Evolutionary conservation across 2,113 vertebrate genomes (phyloP).

Genomic region (Actenoides hombroni): DNA sequence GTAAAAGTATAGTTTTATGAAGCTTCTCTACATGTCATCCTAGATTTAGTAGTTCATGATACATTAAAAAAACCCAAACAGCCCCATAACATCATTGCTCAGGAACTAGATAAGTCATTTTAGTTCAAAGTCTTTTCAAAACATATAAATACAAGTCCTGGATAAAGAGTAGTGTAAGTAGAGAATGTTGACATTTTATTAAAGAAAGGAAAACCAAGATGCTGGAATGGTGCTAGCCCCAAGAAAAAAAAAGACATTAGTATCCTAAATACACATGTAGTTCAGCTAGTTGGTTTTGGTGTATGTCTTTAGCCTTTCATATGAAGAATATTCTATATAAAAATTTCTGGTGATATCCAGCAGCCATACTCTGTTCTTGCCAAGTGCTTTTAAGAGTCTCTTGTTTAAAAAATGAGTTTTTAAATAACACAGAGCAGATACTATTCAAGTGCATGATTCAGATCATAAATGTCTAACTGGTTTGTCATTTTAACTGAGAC

Average conservation of each 20-base stretch:
- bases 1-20: not conserved
- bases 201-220: not conserved
- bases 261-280: not conserved
- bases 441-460: not conserved
- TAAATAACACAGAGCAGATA: not conserved
- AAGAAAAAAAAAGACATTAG: not conserved
- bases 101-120: not conserved
- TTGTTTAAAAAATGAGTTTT: not conserved
- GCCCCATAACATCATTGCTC: not conserved
- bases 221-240: not conserved
- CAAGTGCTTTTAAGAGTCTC: not conserved
- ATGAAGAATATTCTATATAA: not conserved
- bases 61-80: not conserved
- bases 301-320: not conserved
- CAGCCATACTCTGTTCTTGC: not conserved
- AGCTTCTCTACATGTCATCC: not conserved
- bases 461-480: not conserved
- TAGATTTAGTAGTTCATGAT: not conserved
- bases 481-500: slow-evolving; percentile 4
- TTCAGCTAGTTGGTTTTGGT: not conserved
- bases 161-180: not conserved
- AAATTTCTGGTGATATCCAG: not conserved
- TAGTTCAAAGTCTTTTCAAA: not conserved
- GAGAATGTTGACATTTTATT: not conserved
- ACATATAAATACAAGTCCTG: not conserved